Percentiles rank a stretch among this genome's conserved stretches.
These are phyloP conservation scores for Coptodon bakossiorum DNA, from an alignment of 2,113 vertebrate genomes.

Conservation along the genomic window DNA sequence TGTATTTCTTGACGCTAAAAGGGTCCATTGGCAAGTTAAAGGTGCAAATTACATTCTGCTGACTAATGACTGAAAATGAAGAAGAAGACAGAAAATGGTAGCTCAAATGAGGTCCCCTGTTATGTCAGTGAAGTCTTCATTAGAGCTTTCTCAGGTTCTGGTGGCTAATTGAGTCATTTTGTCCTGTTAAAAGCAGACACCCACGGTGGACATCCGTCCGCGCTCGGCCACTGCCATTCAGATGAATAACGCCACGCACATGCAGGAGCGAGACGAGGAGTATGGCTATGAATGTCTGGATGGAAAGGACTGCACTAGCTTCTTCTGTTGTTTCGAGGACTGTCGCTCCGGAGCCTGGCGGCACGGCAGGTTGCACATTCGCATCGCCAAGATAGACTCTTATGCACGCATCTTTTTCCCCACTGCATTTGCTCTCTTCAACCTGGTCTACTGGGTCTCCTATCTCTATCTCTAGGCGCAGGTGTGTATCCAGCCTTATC, in stretches of 20 bases:
- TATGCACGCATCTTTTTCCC: slow-evolving; percentile 98
- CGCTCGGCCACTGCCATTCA: slow-evolving; percentile 94
- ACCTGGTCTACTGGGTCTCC: slow-evolving; percentile 97
- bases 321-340: slow-evolving; percentile 99
- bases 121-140: not conserved
- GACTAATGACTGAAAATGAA: slow-evolving; percentile 5
- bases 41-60: slow-evolving; percentile 39
- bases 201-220: slow-evolving; percentile 96
- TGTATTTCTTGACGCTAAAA: slow-evolving; percentile 23
- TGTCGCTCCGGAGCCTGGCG: slow-evolving; percentile 96
- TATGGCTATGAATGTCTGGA: slow-evolving; percentile 97
- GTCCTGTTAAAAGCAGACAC: slow-evolving; percentile 78
- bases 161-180: slow-evolving; percentile 36
- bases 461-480: slow-evolving; percentile 90
- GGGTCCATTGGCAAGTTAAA: slow-evolving; percentile 18
- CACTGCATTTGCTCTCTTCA: slow-evolving; percentile 95
- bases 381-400: slow-evolving; percentile 96
- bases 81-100: not conserved
- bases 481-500: slow-evolving; percentile 45
- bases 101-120: slow-evolving; percentile 3
- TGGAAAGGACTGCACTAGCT: slow-evolving; percentile 98
- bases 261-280: slow-evolving; percentile 96
- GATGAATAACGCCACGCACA: slow-evolving; percentile 99
- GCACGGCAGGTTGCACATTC: slow-evolving; percentile 95
- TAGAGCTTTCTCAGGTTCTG: not conserved